phyloP scores from a whole-genome alignment of 2,113 vertebrate genomes.

The Rhinogobius similis region DNA sequence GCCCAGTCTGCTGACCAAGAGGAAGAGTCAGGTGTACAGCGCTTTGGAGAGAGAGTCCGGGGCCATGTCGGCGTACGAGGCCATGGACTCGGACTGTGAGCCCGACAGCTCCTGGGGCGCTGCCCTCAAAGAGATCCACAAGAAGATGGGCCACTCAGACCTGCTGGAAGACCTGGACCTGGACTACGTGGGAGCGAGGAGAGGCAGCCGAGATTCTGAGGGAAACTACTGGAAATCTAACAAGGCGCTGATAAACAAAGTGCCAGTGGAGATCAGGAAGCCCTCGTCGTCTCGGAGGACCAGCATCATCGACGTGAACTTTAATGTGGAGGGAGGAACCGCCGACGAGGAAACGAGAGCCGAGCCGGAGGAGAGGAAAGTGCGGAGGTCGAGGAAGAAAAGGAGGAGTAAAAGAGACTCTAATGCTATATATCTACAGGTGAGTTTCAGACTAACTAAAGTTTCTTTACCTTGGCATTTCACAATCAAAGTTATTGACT shows the following conservation, averaged over 20 bases:
- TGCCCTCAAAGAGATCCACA: slow-evolving; percentile 64
- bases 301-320: slow-evolving; percentile 65
- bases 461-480: neutral
- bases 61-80: slow-evolving; percentile 86
- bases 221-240: slow-evolving; percentile 39
- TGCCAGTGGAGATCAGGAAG: slow-evolving; percentile 49
- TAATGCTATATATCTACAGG: slow-evolving; percentile 21
- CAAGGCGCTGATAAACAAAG: slow-evolving; percentile 59
- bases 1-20: slow-evolving; percentile 83
- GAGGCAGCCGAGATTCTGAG: slow-evolving; percentile 49
- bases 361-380: slow-evolving; percentile 33
- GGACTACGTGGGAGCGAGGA: neutral
- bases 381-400: slow-evolving; percentile 50
- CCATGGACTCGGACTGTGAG: slow-evolving; percentile 86
- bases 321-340: slow-evolving; percentile 46
- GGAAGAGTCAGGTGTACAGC: slow-evolving; percentile 84
- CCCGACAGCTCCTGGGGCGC: slow-evolving; percentile 57
- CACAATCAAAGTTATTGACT: neutral
- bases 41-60: slow-evolving; percentile 86
- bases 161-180: neutral
- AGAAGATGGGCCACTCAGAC: slow-evolving; percentile 44
- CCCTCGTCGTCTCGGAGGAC: slow-evolving; percentile 46
- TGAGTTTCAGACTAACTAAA: slow-evolving; percentile 30
- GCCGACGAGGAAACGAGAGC: slow-evolving; percentile 29
- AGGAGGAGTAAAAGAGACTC: slow-evolving; percentile 48